phyloP scores from a whole-genome alignment of 2,113 vertebrate genomes.

The Mesocricetus auratus region DNA sequence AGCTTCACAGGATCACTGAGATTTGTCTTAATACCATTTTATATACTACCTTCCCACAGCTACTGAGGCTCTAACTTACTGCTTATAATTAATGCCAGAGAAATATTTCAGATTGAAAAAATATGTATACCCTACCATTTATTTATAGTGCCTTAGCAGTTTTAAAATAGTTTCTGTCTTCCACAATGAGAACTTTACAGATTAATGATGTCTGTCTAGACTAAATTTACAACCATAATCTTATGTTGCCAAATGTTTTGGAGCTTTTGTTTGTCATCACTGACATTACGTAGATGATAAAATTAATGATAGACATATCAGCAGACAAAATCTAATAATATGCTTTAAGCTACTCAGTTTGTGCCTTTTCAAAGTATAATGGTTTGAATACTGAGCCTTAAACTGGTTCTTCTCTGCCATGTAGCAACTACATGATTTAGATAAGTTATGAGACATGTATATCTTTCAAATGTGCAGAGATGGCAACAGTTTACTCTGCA shows the following conservation, averaged over 20 bases:
- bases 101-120: background rate
- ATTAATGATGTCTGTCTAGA: background rate
- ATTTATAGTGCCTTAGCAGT: background rate
- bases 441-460: background rate
- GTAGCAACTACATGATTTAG: background rate
- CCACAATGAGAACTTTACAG: background rate
- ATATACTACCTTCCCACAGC: background rate
- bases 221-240: background rate
- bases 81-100: background rate
- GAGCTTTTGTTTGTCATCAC: background rate
- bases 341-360: background rate
- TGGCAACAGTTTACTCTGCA: background rate
- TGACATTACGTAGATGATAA: conserved; percentile 21
- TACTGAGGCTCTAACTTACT: background rate
- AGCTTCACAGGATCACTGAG: background rate
- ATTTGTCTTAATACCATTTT: background rate
- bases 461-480: background rate
- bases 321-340: background rate
- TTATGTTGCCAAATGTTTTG: background rate
- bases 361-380: background rate
- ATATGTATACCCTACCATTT: background rate
- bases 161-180: background rate
- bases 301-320: background rate
- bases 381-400: background rate
- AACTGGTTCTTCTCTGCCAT: background rate